Evolutionary conservation across 2,113 vertebrate species (phyloP).

Genomic region (Aldabrachelys gigantea): DNA sequence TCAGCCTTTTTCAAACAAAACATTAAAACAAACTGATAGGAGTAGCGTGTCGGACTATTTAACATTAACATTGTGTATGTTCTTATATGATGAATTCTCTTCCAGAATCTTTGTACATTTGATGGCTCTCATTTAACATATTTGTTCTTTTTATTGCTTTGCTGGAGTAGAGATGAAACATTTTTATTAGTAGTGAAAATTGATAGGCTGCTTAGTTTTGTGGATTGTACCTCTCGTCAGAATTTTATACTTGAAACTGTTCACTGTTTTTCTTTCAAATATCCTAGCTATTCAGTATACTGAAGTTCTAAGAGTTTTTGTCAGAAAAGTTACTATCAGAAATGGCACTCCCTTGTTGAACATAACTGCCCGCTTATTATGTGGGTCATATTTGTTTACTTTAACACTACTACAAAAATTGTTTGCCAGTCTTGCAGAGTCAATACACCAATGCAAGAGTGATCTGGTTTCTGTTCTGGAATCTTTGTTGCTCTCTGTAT

Average conservation of each 20-base stretch:
- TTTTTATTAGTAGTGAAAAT: neutral
- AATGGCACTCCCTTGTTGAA: neutral
- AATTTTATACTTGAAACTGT: neutral
- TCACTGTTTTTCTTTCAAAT: neutral
- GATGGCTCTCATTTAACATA: neutral
- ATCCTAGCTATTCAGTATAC: neutral
- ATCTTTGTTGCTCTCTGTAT: neutral
- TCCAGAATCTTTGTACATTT: neutral
- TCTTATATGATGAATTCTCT: neutral
- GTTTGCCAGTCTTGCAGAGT: neutral
- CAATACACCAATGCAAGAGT: neutral
- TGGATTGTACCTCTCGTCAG: neutral
- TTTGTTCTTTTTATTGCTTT: neutral
- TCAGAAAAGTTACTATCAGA: neutral
- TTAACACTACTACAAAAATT: too few species aligned
- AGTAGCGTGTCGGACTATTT: neutral
- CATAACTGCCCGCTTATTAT: neutral
- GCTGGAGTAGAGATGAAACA: neutral
- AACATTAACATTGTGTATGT: neutral
- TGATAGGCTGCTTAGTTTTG: neutral
- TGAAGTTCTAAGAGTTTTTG: neutral
- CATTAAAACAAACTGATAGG: neutral
- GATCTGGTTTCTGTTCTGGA: neutral
- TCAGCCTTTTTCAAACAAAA: neutral
- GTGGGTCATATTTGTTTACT: neutral